These are phyloP conservation scores for Acestrorhynchus altus DNA, from an alignment of 2,797 vertebrate genomes.

Conservation along the genomic window DNA sequence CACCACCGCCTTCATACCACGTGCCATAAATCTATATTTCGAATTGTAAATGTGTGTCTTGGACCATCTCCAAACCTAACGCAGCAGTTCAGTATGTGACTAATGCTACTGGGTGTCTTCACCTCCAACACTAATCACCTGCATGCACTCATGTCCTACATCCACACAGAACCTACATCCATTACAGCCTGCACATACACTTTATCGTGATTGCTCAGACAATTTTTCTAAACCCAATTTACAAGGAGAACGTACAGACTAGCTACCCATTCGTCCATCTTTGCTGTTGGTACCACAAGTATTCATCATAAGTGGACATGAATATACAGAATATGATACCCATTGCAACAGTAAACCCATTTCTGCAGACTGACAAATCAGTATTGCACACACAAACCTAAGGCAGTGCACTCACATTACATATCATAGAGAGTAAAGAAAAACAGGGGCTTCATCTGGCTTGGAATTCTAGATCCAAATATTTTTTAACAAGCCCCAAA, in stretches of 20 bases:
- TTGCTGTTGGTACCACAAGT: too few relatives aligned
- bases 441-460: too few relatives aligned
- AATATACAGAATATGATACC: too few relatives aligned
- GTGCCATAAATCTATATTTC: constrained; percentile 57
- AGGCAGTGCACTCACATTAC: too few relatives aligned
- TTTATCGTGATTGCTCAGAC: background rate
- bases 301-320: too few relatives aligned
- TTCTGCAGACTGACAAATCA: too few relatives aligned
- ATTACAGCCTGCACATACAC: background rate
- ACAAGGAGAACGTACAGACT: background rate
- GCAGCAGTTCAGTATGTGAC: constrained; percentile 45
- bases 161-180: background rate
- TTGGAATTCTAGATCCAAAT: too few relatives aligned
- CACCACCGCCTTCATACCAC: constrained; percentile 8
- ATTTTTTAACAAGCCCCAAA: too few relatives aligned
- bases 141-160: background rate
- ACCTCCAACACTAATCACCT: constrained; percentile 18
- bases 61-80: constrained; percentile 62
- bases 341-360: too few relatives aligned
- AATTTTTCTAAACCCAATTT: background rate
- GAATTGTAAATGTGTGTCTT: constrained; percentile 58
- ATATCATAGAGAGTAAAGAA: too few relatives aligned
- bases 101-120: constrained; percentile 10
- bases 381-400: too few relatives aligned
- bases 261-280: too few relatives aligned